Evolutionary conservation across 1,140 invertebrate genomes (phyloP), one percentile per base, ranked within the genome.

Genomic region (Delia radicum): DNA sequence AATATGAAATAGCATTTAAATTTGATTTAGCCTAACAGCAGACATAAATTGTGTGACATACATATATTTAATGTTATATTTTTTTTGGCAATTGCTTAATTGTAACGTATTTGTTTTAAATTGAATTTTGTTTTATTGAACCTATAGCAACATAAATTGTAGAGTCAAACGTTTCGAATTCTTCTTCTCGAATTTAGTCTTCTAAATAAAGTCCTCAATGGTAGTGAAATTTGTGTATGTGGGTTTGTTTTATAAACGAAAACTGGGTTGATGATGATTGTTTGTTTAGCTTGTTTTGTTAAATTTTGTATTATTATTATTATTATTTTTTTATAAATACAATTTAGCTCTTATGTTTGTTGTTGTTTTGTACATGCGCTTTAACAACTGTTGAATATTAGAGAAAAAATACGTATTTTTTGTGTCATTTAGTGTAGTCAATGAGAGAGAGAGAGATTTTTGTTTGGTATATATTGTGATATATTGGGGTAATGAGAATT

Each of bases 311-410:
- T 69, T 37, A 21, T 29, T 10, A n/a, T 31, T n/a, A n/a, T n/a
- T n/a, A n/a, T n/a, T n/a, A n/a, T n/a, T n/a, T n/a, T n/a, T n/a
- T n/a, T n/a, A n/a, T n/a, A n/a, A n/a, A n/a, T n/a, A n/a, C n/a
- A n/a, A n/a, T n/a, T n/a, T n/a, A n/a, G n/a, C n/a, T n/a, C n/a
- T n/a, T 10, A 37, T 13, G 3, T 63, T 63, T 63, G 21, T 21
- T 63, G n/a, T n/a, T 15, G 37, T 69, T 69, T 33, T 69, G 65
- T 69, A 69, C 65, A 69, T 69, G 65, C 65, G 65, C 65, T 69
- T 69, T 21, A 33, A 13, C 62, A 37, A 37, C 29, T 69, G 65
- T 69, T 69, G 65, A 31, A 55, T 55, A 55, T 42, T 42, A 15
- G 37, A n/a, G 37, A 42, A 42, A 10, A 42, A 42, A 42, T 10